Base-by-base conservation (phyloP, 2,888 invertebrate genomes). In the Drosophila pegasa region DNA sequence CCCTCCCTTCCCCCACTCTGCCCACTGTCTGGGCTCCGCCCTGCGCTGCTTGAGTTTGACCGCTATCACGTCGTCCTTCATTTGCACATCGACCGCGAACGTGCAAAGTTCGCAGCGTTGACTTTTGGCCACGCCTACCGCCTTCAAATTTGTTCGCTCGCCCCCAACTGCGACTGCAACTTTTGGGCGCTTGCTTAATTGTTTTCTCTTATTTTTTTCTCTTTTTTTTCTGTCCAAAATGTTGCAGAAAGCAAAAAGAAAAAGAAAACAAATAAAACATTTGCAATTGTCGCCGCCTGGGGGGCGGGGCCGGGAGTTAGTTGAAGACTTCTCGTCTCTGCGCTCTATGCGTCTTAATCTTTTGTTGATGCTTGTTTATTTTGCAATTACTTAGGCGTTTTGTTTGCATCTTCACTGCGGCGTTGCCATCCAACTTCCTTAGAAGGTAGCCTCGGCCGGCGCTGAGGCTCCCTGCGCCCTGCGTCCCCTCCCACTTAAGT, bases 321-420 rank as follows among this genome's bases (percentile, higher is more conserved):
- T 14, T 38, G 29, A 45, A 25, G 51, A 31, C 48, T 54, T 54
- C 40, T 51, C 40, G 45, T 52, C 62, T 29, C 27, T 54, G 29
- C 18, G 70, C 56, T 63, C 60, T 63, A 65, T 70, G 81, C 76
- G 87, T 88, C 89, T 89, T 88, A 90, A 90, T 88, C 90, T 88
- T 88, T 87, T 90, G 90, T 89, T 88, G 88, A 89, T 88, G 90
- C 85, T 90, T 88, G 90, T 88, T 88, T 88, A 90, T 90, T 89
- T 77, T 89, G 89, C 90, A 88, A 88, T 88, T 90, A 90, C 90
- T 88, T 88, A 89, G 90, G 90, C 89, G 87, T 89, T 88, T 75
- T 84, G 89, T 80, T 82, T 88, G 88, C 80, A 78, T 86, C 88
- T 86, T 87, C 89, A 89, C 80, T 89, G 88, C 88, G 80, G 83